phyloP scores from a whole-genome alignment of 2,113 vertebrate species.

The Lagenorhynchus albirostris region DNA sequence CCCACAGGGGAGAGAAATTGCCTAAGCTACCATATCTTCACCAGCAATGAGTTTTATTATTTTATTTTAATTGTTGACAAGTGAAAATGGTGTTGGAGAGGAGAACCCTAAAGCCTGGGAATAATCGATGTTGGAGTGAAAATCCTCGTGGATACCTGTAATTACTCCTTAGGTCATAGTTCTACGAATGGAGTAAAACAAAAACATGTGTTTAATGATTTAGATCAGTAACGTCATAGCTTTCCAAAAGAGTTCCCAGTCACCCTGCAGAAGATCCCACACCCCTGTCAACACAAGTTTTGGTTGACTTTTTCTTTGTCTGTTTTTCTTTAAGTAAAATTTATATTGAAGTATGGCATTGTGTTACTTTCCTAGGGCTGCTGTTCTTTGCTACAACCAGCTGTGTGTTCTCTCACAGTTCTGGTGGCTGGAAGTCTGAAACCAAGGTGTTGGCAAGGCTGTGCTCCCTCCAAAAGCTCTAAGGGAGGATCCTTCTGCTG shows the following conservation, averaged over 20 bases:
- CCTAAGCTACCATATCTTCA: neutral
- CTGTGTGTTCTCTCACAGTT: neutral
- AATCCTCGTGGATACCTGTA: too few relatives aligned
- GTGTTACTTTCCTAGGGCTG: neutral
- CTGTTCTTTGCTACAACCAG: neutral
- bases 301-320: neutral
- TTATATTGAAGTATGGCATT: neutral
- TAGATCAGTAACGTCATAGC: too few relatives aligned
- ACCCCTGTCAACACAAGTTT: neutral
- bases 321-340: neutral
- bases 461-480: neutral
- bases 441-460: rapidly evolving
- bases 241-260: neutral
- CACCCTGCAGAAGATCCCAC: neutral
- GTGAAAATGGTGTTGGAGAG: neutral
- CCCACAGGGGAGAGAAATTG: neutral
- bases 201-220: neutral
- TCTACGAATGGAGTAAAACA: neutral
- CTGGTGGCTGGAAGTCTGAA: neutral
- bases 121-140: neutral
- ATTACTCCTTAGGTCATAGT: neutral
- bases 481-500: neutral
- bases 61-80: neutral
- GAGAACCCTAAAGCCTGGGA: neutral
- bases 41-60: neutral